Conservation (phyloP, 2,888 invertebrate species). For the Tinea semifulvella region DNA sequence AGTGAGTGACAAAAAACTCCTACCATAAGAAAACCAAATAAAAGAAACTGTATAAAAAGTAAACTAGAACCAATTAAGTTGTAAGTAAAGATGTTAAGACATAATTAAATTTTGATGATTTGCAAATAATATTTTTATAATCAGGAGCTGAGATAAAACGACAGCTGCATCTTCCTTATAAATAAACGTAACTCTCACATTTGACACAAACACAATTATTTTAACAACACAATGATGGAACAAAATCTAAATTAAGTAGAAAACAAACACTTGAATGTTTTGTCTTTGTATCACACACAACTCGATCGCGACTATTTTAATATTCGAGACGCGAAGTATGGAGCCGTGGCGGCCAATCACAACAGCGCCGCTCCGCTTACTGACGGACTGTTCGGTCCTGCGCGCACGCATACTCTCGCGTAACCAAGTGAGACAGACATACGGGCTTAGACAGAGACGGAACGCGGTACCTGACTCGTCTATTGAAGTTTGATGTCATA, state of each 20-base stretch:
- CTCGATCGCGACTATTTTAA: conserved; percentile 48
- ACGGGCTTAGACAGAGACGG: conserved; percentile 30
- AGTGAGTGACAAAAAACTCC: no score
- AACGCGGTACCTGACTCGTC: conserved; percentile 46
- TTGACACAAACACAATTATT: conserved; percentile 19
- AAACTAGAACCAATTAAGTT: background rate
- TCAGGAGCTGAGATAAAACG: conserved; percentile 17
- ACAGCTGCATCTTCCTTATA: conserved; percentile 38
- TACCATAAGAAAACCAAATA: background rate
- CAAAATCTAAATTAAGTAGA: conserved; percentile 17
- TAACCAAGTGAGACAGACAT: conserved; percentile 39
- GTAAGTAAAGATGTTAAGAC: conserved; percentile 6
- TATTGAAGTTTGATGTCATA: conserved; percentile 44
- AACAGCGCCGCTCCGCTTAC: conserved; percentile 56
- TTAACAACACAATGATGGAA: background rate
- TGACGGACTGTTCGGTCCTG: conserved; percentile 47
- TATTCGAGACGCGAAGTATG: conserved; percentile 38
- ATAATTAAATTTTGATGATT: background rate
- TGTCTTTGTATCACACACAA: conserved; percentile 36
- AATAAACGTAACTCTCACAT: conserved; percentile 30
- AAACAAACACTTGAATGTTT: conserved; percentile 33
- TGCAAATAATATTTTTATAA: background rate
- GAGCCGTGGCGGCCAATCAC: conserved; percentile 45
- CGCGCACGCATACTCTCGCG: conserved; percentile 47
- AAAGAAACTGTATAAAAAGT: background rate